phyloP scores from a whole-genome alignment of 2,797 vertebrate genomes.

The Sebastes minor region DNA sequence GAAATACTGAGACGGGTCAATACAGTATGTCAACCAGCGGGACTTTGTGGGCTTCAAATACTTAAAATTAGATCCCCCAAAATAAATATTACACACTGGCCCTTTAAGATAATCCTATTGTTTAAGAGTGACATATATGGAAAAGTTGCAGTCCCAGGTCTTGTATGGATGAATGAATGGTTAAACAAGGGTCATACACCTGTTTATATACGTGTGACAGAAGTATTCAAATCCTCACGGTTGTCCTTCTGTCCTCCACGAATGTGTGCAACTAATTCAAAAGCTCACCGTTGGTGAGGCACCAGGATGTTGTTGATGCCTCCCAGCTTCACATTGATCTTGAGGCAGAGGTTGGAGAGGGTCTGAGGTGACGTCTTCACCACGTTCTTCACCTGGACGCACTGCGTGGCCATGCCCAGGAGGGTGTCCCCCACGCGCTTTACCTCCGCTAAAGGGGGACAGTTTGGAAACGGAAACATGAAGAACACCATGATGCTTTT shows the following conservation, averaged over 20 bases:
- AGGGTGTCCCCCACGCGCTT: slow-evolving; percentile 98
- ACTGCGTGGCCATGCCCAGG: slow-evolving; percentile 98
- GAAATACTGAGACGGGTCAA: neutral
- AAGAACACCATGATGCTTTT: neutral
- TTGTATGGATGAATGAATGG: neutral
- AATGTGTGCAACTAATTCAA: neutral
- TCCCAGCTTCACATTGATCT: slow-evolving; percentile 99
- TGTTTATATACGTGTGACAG: neutral
- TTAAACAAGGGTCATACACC: neutral
- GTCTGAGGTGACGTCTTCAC: slow-evolving; percentile 99
- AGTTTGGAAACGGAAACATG: slow-evolving; percentile 1
- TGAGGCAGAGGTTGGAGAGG: slow-evolving; percentile 98
- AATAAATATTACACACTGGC: too few relatives aligned
- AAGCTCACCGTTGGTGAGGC: slow-evolving; percentile 87
- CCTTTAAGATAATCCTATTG: neutral
- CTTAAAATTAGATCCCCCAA: neutral
- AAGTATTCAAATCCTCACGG: neutral
- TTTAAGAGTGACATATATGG: neutral
- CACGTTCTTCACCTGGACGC: slow-evolving; percentile 98
- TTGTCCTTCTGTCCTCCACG: neutral
- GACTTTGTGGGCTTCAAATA: neutral
- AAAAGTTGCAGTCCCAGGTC: neutral
- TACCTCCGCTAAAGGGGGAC: slow-evolving; percentile 85
- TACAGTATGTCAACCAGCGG: neutral
- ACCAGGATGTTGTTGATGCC: slow-evolving; percentile 99